Conservation (phyloP, 2,888 invertebrate species). For the Thymelicus lineola region DNA sequence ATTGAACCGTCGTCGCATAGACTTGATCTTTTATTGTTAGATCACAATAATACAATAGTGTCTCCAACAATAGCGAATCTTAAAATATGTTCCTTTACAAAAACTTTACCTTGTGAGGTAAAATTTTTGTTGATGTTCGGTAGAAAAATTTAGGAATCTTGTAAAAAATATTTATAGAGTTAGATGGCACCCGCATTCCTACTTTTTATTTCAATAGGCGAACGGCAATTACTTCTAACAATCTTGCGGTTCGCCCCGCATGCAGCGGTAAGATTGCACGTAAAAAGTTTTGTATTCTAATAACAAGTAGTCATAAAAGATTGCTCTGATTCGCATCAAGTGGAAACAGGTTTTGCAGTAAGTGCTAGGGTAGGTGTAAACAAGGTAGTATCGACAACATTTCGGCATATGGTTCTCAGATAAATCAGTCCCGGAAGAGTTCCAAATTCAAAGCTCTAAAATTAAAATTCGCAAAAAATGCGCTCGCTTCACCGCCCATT, state of each 20-base stretch:
- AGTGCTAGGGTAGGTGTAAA: conserved; percentile 50
- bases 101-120: conserved; percentile 58
- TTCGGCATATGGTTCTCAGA: conserved; percentile 67
- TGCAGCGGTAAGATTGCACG: conserved; percentile 72
- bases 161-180: conserved; percentile 52
- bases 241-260: conserved; percentile 79
- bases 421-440: conserved; percentile 60
- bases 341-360: conserved; percentile 63
- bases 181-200: conserved; percentile 70
- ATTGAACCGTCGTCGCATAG: conserved; percentile 76
- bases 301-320: conserved; percentile 62
- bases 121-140: conserved; percentile 63
- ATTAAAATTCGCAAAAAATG: conserved; percentile 67
- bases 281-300: conserved; percentile 74
- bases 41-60: conserved; percentile 73
- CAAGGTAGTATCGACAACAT: conserved; percentile 53
- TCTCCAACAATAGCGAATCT: conserved; percentile 70
- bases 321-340: conserved; percentile 57
- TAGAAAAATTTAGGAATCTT: conserved; percentile 51
- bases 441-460: conserved; percentile 60
- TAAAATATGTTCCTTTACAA: conserved; percentile 70
- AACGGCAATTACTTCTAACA: conserved; percentile 78
- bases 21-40: conserved; percentile 77
- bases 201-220: conserved; percentile 64
- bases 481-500: conserved; percentile 65